These are phyloP conservation scores for Trichomycterus rosablanca DNA, from an alignment of 2,113 vertebrate species.

Conservation along the genomic window DNA sequence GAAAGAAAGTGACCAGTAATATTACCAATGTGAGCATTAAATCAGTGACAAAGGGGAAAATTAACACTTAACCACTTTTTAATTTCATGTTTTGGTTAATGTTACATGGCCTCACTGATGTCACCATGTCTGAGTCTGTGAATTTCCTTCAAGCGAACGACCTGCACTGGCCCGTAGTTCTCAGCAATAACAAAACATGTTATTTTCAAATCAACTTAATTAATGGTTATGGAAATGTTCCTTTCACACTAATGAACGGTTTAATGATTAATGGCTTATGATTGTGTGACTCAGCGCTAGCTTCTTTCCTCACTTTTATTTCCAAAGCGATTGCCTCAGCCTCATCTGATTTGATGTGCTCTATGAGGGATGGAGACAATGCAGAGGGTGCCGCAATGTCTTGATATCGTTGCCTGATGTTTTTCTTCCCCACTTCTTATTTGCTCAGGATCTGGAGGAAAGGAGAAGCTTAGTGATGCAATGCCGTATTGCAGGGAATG, in stretches of 20 bases:
- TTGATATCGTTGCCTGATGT: conserved; percentile 42
- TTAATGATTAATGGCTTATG: conserved; percentile 49
- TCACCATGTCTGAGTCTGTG: conserved; percentile 36
- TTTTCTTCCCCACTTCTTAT: conserved; percentile 24
- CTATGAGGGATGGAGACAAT: conserved; percentile 40
- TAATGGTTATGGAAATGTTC: conserved; percentile 54
- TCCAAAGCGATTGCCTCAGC: conserved; percentile 33
- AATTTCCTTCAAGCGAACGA: conserved; percentile 6
- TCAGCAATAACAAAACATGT: conserved; percentile 51
- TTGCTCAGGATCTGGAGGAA: conserved; percentile 34
- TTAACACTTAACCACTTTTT: conserved; percentile 35
- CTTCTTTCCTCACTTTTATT: conserved; percentile 23
- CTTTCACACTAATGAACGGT: conserved; percentile 49
- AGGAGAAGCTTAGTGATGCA: conserved; percentile 44
- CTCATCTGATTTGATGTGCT: conserved; percentile 42
- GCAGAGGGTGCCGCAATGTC: conserved; percentile 28
- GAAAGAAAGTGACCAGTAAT: too few relatives aligned
- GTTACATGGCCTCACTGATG: conserved; percentile 34
- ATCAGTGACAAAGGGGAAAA: conserved; percentile 46
- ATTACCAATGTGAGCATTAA: too few relatives aligned
- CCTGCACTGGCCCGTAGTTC: background rate
- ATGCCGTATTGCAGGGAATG: conserved; percentile 31
- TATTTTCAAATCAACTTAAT: conserved; percentile 55
- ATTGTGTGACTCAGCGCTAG: conserved; percentile 18
- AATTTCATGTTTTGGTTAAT: conserved; percentile 27